A percentile compares a stretch with the other conserved stretches of the same genome.
phyloP scores from a whole-genome alignment of 2,888 invertebrate genomes.

The Athetis lepigone region DNA sequence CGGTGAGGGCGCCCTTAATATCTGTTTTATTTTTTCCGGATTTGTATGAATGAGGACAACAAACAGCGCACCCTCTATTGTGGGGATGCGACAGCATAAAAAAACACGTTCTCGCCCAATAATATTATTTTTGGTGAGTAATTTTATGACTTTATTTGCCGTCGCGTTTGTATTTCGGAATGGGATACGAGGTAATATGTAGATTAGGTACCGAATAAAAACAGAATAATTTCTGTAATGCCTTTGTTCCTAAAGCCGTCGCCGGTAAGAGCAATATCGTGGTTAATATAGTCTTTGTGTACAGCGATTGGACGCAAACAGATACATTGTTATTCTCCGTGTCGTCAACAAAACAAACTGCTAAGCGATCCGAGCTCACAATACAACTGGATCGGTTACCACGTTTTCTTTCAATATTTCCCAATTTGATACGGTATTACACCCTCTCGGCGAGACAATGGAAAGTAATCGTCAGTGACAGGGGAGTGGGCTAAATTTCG shows the following conservation, averaged over 20 bases:
- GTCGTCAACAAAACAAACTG: slow-evolving; percentile 54
- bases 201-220: slow-evolving; percentile 58
- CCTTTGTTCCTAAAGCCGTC: slow-evolving; percentile 47
- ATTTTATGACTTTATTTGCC: slow-evolving; percentile 86
- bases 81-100: slow-evolving; percentile 74
- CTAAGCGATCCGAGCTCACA: slow-evolving; percentile 69
- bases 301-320: slow-evolving; percentile 26
- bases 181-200: slow-evolving; percentile 64
- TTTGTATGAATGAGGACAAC: slow-evolving; percentile 86
- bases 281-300: slow-evolving; percentile 35
- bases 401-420: slow-evolving; percentile 89
- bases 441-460: slow-evolving; percentile 84
- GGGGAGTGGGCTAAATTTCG: slow-evolving; percentile 88
- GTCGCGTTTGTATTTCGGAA: slow-evolving; percentile 69
- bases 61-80: slow-evolving; percentile 82
- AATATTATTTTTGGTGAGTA: slow-evolving; percentile 82
- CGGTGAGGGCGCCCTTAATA: slow-evolving; percentile 82
- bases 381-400: slow-evolving; percentile 82
- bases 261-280: slow-evolving; percentile 37
- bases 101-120: slow-evolving; percentile 83
- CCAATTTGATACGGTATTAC: slow-evolving; percentile 87
- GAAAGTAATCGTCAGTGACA: slow-evolving; percentile 89
- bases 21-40: slow-evolving; percentile 90
- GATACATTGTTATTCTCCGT: slow-evolving; percentile 35
- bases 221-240: slow-evolving; percentile 50